phyloP scores from a whole-genome alignment of 2,888 invertebrate species.

The Bimastos eiseni region DNA sequence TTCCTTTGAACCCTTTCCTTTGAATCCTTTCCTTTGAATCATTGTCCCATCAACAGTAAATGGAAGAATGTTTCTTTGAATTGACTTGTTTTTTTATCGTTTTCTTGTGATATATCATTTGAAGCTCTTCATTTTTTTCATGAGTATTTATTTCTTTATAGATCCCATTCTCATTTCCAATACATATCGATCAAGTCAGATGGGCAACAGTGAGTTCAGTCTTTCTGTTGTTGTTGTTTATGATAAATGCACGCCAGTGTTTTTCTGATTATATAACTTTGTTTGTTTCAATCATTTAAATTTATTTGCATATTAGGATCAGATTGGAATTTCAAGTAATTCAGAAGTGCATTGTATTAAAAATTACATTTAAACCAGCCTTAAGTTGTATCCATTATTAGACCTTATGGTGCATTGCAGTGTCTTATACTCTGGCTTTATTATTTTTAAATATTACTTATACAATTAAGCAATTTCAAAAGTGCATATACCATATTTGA shows the following conservation, averaged over 20 bases:
- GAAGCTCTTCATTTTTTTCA: neutral
- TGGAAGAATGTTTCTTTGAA: neutral
- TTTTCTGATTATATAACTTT: neutral
- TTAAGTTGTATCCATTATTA: neutral
- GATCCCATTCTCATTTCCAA: conserved; percentile 16
- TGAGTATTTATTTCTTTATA: neutral
- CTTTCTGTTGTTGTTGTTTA: neutral
- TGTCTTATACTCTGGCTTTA: neutral
- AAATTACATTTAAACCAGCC: neutral
- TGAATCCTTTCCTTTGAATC: neutral
- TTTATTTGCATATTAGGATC: neutral
- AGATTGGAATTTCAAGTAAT: neutral
- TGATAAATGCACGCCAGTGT: neutral
- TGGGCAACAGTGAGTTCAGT: neutral
- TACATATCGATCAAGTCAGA: conserved; percentile 19
- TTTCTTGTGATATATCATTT: neutral
- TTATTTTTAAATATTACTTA: neutral
- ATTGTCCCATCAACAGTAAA: too few species aligned
- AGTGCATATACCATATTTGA: too few species aligned
- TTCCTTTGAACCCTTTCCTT: neutral
- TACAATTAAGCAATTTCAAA: neutral
- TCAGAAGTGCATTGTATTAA: neutral
- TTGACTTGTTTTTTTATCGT: neutral
- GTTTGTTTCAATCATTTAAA: neutral
- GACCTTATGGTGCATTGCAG: neutral